Conservation (phyloP, 1,140 invertebrate genomes). For the Sycophila sp. region DNA sequence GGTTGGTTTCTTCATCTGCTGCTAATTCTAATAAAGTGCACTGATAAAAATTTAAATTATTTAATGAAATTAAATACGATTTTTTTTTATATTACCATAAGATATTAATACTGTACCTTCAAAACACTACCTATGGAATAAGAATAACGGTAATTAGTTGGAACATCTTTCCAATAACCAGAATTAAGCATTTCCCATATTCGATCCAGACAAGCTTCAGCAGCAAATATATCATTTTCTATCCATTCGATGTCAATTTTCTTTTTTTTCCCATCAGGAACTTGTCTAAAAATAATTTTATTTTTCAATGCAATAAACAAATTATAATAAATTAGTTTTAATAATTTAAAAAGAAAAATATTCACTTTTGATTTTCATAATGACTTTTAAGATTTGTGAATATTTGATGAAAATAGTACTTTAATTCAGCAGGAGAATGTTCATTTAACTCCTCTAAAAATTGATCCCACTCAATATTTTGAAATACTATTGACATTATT, state of each 20-base stretch:
- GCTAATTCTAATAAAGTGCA: constrained; percentile 53
- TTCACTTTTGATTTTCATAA: constrained; percentile 35
- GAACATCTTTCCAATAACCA: constrained; percentile 86
- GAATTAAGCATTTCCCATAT: constrained; percentile 85
- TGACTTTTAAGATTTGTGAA: constrained; percentile 37
- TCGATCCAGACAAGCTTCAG: constrained; percentile 75
- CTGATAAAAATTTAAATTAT: constrained; percentile 32
- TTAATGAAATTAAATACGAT: constrained; percentile 19
- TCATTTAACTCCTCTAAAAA: constrained; percentile 46
- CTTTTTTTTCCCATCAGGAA: constrained; percentile 27
- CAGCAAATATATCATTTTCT: constrained; percentile 55
- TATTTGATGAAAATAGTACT: constrained; percentile 45
- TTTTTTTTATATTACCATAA: constrained; percentile 11
- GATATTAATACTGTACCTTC: constrained; percentile 63
- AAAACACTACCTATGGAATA: constrained; percentile 73
- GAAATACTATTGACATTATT: constrained; percentile 15
- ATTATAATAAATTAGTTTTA: no score
- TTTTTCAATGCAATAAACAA: constrained; percentile 16
- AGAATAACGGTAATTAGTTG: constrained; percentile 68
- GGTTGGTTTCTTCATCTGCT: constrained; percentile 26
- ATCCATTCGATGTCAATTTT: constrained; percentile 44
- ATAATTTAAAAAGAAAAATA: constrained; percentile 28
- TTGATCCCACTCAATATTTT: constrained; percentile 48
- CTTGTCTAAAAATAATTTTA: constrained; percentile 20
- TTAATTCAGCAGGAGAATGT: constrained; percentile 51